phyloP scores from a whole-genome alignment of 2,888 invertebrate genomes.

The Boloria selene region DNA sequence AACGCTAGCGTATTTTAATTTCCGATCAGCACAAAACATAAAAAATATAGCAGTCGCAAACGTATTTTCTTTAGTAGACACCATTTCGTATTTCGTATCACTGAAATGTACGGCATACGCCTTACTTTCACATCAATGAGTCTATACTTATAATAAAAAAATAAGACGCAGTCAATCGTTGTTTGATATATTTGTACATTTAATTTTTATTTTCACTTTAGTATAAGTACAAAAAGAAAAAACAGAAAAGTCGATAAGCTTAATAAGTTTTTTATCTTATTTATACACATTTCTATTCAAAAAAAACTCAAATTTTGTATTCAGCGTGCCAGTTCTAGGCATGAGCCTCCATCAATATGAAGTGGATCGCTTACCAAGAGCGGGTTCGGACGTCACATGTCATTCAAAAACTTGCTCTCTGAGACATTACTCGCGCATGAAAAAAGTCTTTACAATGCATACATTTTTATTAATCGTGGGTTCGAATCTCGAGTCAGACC shows the following conservation, averaged over 20 bases:
- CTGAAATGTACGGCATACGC: constrained; percentile 9
- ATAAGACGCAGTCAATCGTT: constrained; percentile 1
- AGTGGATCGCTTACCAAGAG: no score
- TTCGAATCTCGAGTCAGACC: no score
- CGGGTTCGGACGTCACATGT: no score
- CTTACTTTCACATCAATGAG: constrained; percentile 14
- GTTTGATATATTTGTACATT: background rate
- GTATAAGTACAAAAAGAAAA: background rate
- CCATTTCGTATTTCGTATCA: constrained; percentile 8
- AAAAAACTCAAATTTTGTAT: no score
- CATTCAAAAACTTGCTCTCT: no score
- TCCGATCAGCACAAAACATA: constrained; percentile 11
- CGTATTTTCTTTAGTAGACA: background rate
- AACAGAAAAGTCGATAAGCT: background rate
- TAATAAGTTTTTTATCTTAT: no score
- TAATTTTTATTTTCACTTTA: background rate
- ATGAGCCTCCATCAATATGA: no score
- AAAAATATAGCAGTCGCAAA: background rate
- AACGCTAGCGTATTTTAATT: constrained; percentile 1
- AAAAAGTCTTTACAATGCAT: no score
- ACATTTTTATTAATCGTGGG: no score
- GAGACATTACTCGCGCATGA: no score
- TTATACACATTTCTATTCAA: no score
- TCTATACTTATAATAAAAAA: constrained; percentile 8
- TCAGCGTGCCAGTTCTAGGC: no score